Base-by-base conservation (phyloP, 1,140 invertebrate genomes). In the Caerostris extrusa region DNA sequence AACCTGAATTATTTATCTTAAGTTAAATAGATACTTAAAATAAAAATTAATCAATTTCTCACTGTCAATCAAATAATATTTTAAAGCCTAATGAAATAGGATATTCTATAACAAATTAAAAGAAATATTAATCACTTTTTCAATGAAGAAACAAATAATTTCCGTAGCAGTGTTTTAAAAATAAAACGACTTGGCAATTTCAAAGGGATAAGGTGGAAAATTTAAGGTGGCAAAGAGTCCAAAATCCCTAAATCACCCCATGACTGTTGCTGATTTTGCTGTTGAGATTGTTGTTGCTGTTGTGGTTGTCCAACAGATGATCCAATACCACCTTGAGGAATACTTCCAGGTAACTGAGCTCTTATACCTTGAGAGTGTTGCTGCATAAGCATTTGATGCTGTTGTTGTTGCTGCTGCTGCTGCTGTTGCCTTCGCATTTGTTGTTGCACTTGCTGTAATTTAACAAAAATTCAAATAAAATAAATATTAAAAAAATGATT, bases 321-420 rank as follows among this genome's bases (percentile, higher is more conserved):
- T 7, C 69, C 71, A 64, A 94, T 61, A 12, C 69, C 69, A 34
- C 86, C 87, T 67, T 89, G 93, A 17, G 82, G 67, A 17, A 93
- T 71, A 83, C 77, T 87, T 60, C 83, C 83, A 50, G 86, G 64
- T 17, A 94, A 14, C 53, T 94, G 93, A 19, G 86, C n/a, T 3
- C 93, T 71, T 14, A 94, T 94, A 55, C 91, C 91, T 71, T 93
- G 91, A 60, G 91, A 61, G 17, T 95, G 91, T 89, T 94, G 94
- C 83, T 94, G 94, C 89, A 94, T 94, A 58, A 93, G 56, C 93
- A 90, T 85, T 55, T 91, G 94, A 34, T 94, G 92, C 7, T 85
- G 86, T 50, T 87, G 87, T 60, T 89, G 86, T 93, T 89, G 88
- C 67, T 90, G 94, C n/a, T 56, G n/a, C 81, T 94, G 91, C 90